Base-by-base conservation (phyloP, 35 echinoderm and acorn worm genomes). In the Ophioderma brevispina region DNA sequence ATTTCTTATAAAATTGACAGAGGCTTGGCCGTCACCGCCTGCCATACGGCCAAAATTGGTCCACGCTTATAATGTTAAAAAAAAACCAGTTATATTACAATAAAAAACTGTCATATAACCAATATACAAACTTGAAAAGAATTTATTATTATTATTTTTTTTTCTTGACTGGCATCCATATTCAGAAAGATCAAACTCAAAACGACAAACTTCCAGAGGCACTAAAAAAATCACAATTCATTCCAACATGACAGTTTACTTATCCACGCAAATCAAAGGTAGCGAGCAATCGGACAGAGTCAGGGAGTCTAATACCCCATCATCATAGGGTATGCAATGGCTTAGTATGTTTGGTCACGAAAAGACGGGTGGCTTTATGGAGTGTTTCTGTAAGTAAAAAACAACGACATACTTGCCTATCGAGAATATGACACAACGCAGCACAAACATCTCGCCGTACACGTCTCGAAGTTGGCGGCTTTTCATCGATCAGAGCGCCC, bases 191-290 rank as follows among this genome's bases (percentile, higher is more conserved):
- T 31, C 13, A 13, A 31, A 35, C 8, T 80, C 1, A 42, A 21
- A 82, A 82, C 10, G 39, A 19, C 25, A 70, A 18, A 25, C 23
- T 70, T 70, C 17, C 4, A 70, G 10, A 11, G 13, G 36, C 3
- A 34, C 28, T n/a, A n/a, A n/a, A n/a, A n/a, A n/a, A n/a, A n/a
- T n/a, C 14, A 63, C 14, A 63, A 63, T 15, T 28, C 21, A 28
- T 23, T 33, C 0, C 15, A 18, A 18, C 17, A n/a, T 50, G 11
- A 84, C 1, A 31, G 23, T 40, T 33, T 64, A 88, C 87, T 89
- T 55, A 89, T n/a, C 87, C 77, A 50, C 41, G 43, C 39, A 89
- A 50, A 63, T 89, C 78, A 55, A 80, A 80, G 15, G 40, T 78
- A 19, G n/a, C 39, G 6, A 35, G 76, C 41, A 42, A 89, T 80